phyloP scores from a whole-genome alignment of 2,797 vertebrate species.

The Clarias pachynema region DNA sequence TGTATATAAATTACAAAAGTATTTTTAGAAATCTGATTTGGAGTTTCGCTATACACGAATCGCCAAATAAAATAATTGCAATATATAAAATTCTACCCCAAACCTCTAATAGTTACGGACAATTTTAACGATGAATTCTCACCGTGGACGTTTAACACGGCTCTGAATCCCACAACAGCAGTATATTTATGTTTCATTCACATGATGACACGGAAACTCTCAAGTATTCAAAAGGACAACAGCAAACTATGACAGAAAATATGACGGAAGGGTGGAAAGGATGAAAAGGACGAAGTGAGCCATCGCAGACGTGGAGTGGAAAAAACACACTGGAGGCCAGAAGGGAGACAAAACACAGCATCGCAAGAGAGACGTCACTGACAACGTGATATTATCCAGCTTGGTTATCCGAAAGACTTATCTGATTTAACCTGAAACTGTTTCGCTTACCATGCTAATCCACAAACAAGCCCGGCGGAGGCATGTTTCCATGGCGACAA shows the following conservation, averaged over 20 bases:
- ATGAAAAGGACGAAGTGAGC: constrained; percentile 3
- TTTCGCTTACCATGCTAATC: constrained; percentile 1
- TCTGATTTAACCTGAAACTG: constrained; percentile 7
- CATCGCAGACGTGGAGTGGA: neutral
- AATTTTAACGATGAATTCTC: neutral
- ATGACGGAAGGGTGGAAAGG: neutral
- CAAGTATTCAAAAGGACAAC: neutral
- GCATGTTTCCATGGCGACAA: constrained; percentile 47
- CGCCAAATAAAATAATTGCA: too few species aligned
- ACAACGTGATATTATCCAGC: constrained; percentile 4
- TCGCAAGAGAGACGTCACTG: constrained; percentile 1
- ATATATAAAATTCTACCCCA: too few species aligned
- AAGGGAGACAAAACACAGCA: neutral
- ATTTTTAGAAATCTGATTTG: too few species aligned
- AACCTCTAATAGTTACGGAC: neutral
- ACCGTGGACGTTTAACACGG: neutral
- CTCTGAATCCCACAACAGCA: too few species aligned
- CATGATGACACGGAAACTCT: neutral
- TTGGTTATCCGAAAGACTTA: neutral
- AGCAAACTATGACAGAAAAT: neutral
- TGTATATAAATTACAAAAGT: too few species aligned
- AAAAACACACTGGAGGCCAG: constrained; percentile 4
- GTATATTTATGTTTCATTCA: neutral
- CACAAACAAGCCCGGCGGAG: constrained; percentile 1
- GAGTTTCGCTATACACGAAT: too few species aligned